Base-by-base conservation (phyloP, 2,888 invertebrate species). In the Dasysyrphus albostriatus region DNA sequence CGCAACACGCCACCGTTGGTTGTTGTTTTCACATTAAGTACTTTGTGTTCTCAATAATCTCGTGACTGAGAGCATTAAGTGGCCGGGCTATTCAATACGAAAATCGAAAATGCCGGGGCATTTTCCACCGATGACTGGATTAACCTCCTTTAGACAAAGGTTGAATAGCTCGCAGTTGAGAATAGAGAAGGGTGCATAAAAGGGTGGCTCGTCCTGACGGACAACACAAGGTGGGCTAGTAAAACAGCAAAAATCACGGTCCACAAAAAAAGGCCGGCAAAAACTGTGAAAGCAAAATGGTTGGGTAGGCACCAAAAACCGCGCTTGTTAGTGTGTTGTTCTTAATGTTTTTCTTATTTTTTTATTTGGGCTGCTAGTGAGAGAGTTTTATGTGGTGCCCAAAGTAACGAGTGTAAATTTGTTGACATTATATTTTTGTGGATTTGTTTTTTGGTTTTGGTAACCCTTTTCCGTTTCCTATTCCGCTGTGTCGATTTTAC, bases 31-130 rank as follows among this genome's bases (percentile, higher is more conserved):
- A 75, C 87, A 83, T 87, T 87, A 87, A 87, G 87, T 78, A 79
- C 87, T 87, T 83, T 87, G 87, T 87, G 83, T 87, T 87, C 47
- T 79, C 79, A 87, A 87, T 83, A 79, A 83, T 88, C 82, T 88
- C 89, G 89, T 89, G 89, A 89, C 89, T 88, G 78, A 88, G 83
- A 81, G 84, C 88, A 89, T 89, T 88, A 88, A 89, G 89, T 88
- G 88, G 83, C 85, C 78, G 63, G 78, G 78, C 83, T 83, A 83
- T 87, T 87, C 87, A 87, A 87, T 87, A 75, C 83, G 79, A 79
- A 87, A 83, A 87, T 87, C 87, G 79, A 87, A 87, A 87, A 87
- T 75, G 74, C 83, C 75, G 72, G 56, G 51, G 78, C 67, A 83
- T 78, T 83, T 79, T 78, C 83, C 75, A 78, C 65, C 65, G 65